Percentiles rank a stretch among this genome's conserved stretches.
These are phyloP conservation scores for Sminthurinus aureus DNA, from an alignment of 2,888 invertebrate genomes.

Conservation along the genomic window DNA sequence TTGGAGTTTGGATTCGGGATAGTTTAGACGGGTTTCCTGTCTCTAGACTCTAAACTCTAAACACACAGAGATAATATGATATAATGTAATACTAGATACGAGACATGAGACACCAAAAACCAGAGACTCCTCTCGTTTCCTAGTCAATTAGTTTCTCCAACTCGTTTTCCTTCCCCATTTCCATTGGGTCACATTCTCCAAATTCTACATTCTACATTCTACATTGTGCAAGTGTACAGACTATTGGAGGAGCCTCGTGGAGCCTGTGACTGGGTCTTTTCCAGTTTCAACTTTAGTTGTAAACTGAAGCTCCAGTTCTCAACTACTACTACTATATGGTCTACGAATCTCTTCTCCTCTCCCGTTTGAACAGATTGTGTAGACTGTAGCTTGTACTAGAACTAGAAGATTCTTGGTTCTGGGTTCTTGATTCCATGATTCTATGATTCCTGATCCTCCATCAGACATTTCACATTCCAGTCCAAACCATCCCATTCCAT, in stretches of 20 bases:
- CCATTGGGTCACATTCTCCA: background rate
- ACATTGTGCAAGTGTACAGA: background rate
- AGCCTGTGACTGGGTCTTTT: too few relatives aligned
- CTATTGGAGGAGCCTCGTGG: too few relatives aligned
- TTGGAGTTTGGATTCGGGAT: conserved; percentile 5
- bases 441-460: too few relatives aligned
- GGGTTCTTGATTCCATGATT: too few relatives aligned
- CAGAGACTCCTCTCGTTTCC: background rate
- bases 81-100: too few relatives aligned
- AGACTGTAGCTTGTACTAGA: too few relatives aligned
- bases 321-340: background rate
- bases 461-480: too few relatives aligned
- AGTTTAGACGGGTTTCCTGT: background rate
- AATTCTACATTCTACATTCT: background rate
- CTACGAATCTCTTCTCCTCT: too few relatives aligned
- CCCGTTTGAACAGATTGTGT: too few relatives aligned
- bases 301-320: background rate
- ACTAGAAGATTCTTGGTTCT: too few relatives aligned
- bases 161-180: background rate
- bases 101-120: conserved; percentile 22
- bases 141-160: conserved; percentile 27
- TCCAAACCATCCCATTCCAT: too few relatives aligned
- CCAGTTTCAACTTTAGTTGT: background rate
- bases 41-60: background rate
- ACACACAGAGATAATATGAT: conserved; percentile 1